Conservation (phyloP, 2,113 vertebrate genomes). For the Coregonus clupeaformis region DNA sequence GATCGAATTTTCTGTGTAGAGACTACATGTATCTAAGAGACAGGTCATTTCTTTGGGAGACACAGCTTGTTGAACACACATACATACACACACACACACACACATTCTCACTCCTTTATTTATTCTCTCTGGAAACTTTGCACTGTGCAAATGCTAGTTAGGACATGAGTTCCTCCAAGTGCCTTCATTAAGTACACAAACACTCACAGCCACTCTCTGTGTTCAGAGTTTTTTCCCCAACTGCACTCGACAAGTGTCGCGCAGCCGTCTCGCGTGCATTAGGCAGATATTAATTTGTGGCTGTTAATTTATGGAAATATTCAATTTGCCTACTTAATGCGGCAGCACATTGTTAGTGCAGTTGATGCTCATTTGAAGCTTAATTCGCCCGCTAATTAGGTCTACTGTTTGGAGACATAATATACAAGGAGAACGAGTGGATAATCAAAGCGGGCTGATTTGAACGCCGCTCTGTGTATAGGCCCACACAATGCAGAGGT, state of each 20-base stretch:
- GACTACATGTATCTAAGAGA: no score
- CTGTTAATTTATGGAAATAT: constrained; percentile 1
- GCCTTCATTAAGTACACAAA: no score
- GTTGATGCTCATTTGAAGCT: constrained; percentile 8
- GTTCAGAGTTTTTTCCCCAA: neutral
- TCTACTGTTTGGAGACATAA: neutral
- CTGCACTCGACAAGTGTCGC: neutral
- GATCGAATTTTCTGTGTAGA: no score
- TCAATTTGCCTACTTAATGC: constrained; percentile 3
- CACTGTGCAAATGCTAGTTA: no score
- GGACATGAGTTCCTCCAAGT: no score
- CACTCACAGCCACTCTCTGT: no score
- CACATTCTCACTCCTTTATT: no score
- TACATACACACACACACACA: neutral
- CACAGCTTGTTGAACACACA: neutral
- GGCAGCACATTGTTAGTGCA: neutral
- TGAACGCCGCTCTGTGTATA: neutral
- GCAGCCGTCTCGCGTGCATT: neutral
- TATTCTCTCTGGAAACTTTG: no score
- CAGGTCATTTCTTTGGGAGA: no score
- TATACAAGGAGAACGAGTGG: neutral
- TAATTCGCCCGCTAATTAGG: neutral
- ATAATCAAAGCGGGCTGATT: neutral
- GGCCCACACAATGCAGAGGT: neutral
- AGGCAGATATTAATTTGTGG: neutral